Evolutionary conservation across 2,888 invertebrate genomes (phyloP), one percentile per base, ranked within the genome.

Genomic region (Eubasilissa splendida): DNA sequence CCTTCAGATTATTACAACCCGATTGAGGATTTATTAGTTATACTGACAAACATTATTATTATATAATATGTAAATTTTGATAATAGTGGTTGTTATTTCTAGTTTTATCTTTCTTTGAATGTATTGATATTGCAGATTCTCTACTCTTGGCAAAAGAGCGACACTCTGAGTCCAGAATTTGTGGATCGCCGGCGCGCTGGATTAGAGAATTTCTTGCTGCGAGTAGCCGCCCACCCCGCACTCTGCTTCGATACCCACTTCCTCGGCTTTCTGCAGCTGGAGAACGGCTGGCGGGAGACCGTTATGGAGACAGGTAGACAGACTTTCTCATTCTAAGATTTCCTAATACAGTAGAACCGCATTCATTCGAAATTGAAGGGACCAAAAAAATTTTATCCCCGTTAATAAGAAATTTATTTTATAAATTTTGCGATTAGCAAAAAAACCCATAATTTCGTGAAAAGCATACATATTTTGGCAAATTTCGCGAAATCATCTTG

Each of bases 81-180:
- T 33, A 65, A 65, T 33, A 12, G 12, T 33, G 4, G 31, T 33
- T 65, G 5, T 33, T 33, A 14, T 65, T 42, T 42, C 3, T 42
- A 4, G 42, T 42, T 42, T 3, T 4, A 42, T 42, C 4, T 42
- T 42, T 42, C 3, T 42, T 42, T 42, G 9, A 11, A 31, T 12
- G n/a, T 66, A 60, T 76, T 12, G 22, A 14, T 66, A 58, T 76
- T 85, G 2, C 90, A 90, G 90, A 92, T 92, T 83, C 89, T 93
- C 85, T 95, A 92, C 87, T 94, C 94, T 3, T 96, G 96, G 95
- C 93, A 95, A 84, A 95, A 95, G 87, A 94, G 93, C 0, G 96
- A 96, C 86, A 95, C 95, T 12, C 95, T 95, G 84, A 96, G 96
- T 87, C 95, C 96, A 0, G 96, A 95, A 86, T 96, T 96, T 87